These are phyloP conservation scores for Andrena dorsata DNA, from an alignment of 2,888 invertebrate species.

Conservation along the genomic window DNA sequence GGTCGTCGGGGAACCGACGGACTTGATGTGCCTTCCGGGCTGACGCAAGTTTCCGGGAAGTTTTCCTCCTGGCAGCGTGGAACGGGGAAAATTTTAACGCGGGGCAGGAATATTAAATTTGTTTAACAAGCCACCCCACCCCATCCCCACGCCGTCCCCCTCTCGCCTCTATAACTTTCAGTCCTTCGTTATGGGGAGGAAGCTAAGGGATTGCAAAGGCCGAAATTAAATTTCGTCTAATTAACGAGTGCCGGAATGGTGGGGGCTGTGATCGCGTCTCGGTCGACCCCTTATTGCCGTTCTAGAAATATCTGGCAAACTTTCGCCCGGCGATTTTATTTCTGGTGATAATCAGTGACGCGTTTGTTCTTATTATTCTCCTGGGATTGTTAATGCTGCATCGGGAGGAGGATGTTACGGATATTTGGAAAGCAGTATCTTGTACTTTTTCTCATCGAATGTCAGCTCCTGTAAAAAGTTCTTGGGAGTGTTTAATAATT, in stretches of 20 bases:
- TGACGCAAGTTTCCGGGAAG: constrained; percentile 80
- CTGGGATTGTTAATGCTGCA: neutral
- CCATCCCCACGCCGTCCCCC: neutral
- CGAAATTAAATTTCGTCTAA: constrained; percentile 75
- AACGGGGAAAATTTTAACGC: constrained; percentile 67
- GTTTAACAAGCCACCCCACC: constrained; percentile 71
- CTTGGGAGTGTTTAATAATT: no score
- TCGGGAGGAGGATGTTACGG: no score
- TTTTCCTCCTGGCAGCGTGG: constrained; percentile 64
- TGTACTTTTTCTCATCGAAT: no score
- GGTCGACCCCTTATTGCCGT: constrained; percentile 30
- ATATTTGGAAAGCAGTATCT: no score
- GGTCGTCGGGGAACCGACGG: constrained; percentile 58
- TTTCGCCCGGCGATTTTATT: constrained; percentile 23
- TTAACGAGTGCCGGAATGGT: constrained; percentile 57
- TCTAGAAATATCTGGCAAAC: constrained; percentile 27
- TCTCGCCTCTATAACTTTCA: constrained; percentile 53
- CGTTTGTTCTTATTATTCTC: neutral
- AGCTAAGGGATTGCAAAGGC: constrained; percentile 53
- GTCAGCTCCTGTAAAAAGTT: neutral
- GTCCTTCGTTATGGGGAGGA: constrained; percentile 52
- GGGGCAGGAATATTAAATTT: constrained; percentile 80
- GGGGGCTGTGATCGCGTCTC: constrained; percentile 17
- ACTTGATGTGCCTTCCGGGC: constrained; percentile 83
- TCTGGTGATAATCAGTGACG: neutral